A percentile compares a stretch with the other conserved stretches of the same genome.
These are phyloP conservation scores for Casuarius casuarius DNA, from an alignment of 2,113 vertebrate genomes.

Conservation along the genomic window DNA sequence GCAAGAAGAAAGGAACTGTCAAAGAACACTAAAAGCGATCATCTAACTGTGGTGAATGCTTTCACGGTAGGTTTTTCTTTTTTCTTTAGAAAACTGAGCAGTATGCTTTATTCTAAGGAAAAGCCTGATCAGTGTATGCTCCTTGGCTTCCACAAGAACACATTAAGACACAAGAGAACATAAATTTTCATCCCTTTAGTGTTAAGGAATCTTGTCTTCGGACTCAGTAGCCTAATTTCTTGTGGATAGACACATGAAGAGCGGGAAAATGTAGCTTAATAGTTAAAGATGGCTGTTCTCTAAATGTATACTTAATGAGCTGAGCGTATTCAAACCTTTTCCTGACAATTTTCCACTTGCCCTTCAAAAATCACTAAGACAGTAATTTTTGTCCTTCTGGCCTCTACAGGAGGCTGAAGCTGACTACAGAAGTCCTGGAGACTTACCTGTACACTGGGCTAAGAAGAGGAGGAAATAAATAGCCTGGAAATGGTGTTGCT, in stretches of 20 bases:
- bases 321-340: background rate
- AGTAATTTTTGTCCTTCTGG: background rate
- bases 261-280: rapidly evolving
- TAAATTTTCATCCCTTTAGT: background rate
- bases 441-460: background rate
- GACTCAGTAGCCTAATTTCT: background rate
- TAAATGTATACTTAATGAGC: background rate
- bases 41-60: constrained; percentile 94
- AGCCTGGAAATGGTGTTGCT: background rate
- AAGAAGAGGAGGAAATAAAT: background rate
- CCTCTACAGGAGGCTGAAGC: background rate
- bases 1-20: constrained; percentile 89
- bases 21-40: constrained; percentile 91
- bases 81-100: background rate
- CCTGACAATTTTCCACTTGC: background rate
- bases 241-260: background rate
- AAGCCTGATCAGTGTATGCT: background rate
- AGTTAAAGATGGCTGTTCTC: background rate
- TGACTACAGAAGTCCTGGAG: background rate
- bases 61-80: constrained; percentile 81
- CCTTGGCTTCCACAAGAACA: background rate
- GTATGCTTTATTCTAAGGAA: background rate
- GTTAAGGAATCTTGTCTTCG: background rate
- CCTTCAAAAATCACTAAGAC: background rate
- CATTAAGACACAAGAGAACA: background rate